Conservation (phyloP, 2,888 invertebrate genomes). For the Ellobium chinense region DNA sequence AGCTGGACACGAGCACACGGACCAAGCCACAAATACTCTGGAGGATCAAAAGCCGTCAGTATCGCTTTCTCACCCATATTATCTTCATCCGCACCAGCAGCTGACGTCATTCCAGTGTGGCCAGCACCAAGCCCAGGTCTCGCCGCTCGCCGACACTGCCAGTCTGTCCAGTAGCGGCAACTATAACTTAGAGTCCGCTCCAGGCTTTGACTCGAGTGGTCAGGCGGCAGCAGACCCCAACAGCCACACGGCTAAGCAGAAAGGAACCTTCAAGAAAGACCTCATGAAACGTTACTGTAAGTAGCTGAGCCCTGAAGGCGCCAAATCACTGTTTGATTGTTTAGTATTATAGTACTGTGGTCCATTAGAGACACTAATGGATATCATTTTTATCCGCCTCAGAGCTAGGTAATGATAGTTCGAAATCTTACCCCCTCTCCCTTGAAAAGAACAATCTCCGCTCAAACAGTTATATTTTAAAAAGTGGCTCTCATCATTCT, state of each 20-base stretch:
- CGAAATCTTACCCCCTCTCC: no score
- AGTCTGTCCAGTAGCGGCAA: neutral
- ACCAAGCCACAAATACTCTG: neutral
- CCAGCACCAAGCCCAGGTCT: neutral
- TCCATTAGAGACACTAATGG: no score
- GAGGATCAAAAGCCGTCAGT: neutral
- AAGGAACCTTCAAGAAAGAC: conserved; percentile 61
- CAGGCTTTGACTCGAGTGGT: neutral
- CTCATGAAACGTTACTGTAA: conserved; percentile 64
- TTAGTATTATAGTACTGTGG: no score
- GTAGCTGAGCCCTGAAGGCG: no score
- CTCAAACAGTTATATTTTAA: no score
- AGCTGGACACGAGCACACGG: neutral
- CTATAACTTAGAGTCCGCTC: neutral
- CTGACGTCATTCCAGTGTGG: conserved; percentile 18
- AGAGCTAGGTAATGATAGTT: no score
- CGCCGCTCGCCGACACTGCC: neutral
- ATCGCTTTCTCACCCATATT: neutral
- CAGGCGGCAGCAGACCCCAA: neutral
- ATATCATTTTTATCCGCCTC: no score
- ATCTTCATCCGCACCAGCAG: conserved; percentile 39
- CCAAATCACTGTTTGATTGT: no score
- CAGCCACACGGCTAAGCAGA: conserved; percentile 23
- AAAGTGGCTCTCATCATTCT: no score
- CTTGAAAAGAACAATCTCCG: no score